Base-by-base conservation (phyloP, 2,888 invertebrate species). In the Dicyrtomina minuta region DNA sequence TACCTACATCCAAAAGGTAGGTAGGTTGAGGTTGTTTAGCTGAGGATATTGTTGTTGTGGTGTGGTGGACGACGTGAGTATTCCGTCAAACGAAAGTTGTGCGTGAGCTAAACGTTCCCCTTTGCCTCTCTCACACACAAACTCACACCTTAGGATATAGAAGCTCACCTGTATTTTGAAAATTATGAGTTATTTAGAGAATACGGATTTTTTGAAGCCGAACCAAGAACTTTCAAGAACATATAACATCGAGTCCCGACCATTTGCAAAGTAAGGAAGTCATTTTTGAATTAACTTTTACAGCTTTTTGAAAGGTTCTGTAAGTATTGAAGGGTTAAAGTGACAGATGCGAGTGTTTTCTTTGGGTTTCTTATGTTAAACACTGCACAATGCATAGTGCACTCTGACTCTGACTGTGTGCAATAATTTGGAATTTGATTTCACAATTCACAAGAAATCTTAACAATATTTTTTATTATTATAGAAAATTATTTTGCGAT, bases 211-310 rank as follows among this genome's bases (percentile, higher is more conserved):
- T 68, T 68, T 68, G 51, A 56, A 33, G 33, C 68, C 68, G 26
- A 68, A 68, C 17, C 68, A 68, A 39, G 68, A 68, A 33, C 46
- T 68, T 12, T 26, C 60, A 0, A 24, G 53, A 33, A 61, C 39
- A 4, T 68, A 68, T 49, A 60, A 26, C 20, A 68, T 68, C 15
- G 68, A 68, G 41, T 26, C 68, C 24, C 49, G 60, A 43, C 68
- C 68, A 39, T 68, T 68, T 68, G 68, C 68, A 51, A 68, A 68
- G 68, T 68, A 39, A 61, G 68, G 26, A 64, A 64, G 12, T 64
- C 39, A 39, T n/a, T 64, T 64, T 64, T 64, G 5, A 27, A 26
- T 26, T 26, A 33, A 17, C 12, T 41, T 41, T 58, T 58, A 6
- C 3, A 15, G 15, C n/a, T 41, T 58, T 58, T 58, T 58, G 2